These are phyloP conservation scores for Elaphurus davidianus DNA, from an alignment of 2,113 vertebrate genomes.

Conservation along the genomic window DNA sequence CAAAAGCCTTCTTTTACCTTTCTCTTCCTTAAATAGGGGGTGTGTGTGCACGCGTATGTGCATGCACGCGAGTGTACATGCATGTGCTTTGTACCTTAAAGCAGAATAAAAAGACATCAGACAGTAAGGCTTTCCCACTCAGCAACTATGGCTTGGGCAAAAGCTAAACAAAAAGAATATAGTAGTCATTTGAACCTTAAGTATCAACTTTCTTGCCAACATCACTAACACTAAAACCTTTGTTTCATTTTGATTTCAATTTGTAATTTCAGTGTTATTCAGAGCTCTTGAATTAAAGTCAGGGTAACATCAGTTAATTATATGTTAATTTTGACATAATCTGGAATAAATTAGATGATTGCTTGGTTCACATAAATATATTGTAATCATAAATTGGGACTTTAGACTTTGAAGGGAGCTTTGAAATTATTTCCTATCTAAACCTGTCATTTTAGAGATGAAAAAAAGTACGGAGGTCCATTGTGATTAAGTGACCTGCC, in stretches of 20 bases:
- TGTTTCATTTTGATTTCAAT: slow-evolving; percentile 59
- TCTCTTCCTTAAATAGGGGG: slow-evolving; percentile 17
- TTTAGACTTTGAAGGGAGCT: slow-evolving; percentile 48
- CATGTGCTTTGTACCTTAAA: background rate
- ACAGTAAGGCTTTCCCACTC: background rate
- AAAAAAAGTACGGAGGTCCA: background rate
- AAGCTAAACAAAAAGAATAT: slow-evolving; percentile 42
- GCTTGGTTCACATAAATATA: slow-evolving; percentile 55
- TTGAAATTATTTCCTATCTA: slow-evolving; percentile 64
- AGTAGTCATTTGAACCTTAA: slow-evolving; percentile 7
- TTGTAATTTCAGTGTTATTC: slow-evolving; percentile 55
- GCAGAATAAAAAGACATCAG: background rate
- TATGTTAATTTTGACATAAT: slow-evolving; percentile 64
- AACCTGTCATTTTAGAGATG: slow-evolving; percentile 68
- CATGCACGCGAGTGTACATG: accelerated
- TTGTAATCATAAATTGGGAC: slow-evolving; percentile 63
- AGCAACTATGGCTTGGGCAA: background rate
- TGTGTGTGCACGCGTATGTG: background rate
- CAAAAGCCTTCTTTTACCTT: slow-evolving; percentile 34
- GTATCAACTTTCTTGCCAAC: slow-evolving; percentile 4
- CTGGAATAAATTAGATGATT: slow-evolving; percentile 71
- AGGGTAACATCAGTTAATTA: slow-evolving; percentile 56
- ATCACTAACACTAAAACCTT: slow-evolving; percentile 41
- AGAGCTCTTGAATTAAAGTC: slow-evolving; percentile 55
- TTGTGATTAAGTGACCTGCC: slow-evolving; percentile 61